Percentiles rank a stretch among this genome's conserved stretches.
These are phyloP conservation scores for Tokudaia tokunoshimensis DNA, from an alignment of 2,797 vertebrate species.

Conservation along the genomic window DNA sequence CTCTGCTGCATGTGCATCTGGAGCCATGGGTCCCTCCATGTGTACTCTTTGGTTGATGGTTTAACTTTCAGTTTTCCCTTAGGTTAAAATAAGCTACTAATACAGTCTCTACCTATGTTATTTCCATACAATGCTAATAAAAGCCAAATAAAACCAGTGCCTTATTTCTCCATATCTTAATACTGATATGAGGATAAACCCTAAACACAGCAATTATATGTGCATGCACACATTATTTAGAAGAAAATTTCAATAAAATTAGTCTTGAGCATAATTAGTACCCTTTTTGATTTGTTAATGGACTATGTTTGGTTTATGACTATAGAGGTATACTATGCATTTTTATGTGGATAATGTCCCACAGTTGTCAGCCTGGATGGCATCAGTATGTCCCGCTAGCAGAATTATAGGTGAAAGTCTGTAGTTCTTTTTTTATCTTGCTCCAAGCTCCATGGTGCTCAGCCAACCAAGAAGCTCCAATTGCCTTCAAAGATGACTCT, in stretches of 20 bases:
- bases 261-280: conserved; percentile 44
- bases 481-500: conserved; percentile 77
- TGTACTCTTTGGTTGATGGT: too few relatives aligned
- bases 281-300: not conserved
- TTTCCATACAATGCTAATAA: not conserved
- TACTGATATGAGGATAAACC: not conserved
- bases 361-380: conserved; percentile 23
- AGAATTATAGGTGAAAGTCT: conserved; percentile 74
- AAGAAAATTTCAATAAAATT: conserved; percentile 50
- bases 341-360: not conserved
- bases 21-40: too few relatives aligned
- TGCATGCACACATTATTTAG: not conserved
- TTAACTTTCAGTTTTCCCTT: not conserved
- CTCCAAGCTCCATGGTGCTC: conserved; percentile 77
- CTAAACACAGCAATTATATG: conserved; percentile 3
- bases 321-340: not conserved
- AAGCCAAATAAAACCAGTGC: not conserved
- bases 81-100: not conserved
- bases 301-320: not conserved
- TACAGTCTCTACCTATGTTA: not conserved
- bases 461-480: conserved; percentile 79
- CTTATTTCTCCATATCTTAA: conserved; percentile 52
- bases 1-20: too few relatives aligned
- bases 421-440: conserved; percentile 74
- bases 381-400: conserved; percentile 47